Conservation (phyloP, 2,113 vertebrate genomes). For the Boulengerochromis microlepis region DNA sequence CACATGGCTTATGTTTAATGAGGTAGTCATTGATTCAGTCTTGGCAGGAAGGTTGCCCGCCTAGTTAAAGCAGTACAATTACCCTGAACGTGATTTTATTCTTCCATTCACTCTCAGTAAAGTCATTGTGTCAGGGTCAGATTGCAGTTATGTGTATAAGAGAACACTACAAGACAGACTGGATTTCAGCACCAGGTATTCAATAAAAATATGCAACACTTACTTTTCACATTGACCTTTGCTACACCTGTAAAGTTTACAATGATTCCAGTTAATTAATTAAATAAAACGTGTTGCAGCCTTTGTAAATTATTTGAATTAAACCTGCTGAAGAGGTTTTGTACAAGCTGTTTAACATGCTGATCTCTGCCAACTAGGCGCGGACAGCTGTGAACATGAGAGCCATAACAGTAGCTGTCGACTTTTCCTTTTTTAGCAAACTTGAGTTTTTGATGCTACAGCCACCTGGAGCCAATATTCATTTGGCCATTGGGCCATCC, state of each 20-base stretch:
- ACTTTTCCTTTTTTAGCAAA: constrained; percentile 35
- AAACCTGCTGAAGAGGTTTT: neutral
- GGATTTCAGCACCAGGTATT: neutral
- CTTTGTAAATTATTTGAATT: neutral
- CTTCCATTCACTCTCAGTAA: neutral
- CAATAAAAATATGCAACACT: neutral
- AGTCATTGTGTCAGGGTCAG: neutral
- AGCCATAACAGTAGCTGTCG: constrained; percentile 27
- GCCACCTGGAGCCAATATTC: neutral
- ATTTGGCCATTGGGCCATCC: neutral
- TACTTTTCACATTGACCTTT: neutral
- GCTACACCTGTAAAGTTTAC: neutral
- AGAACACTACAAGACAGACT: neutral
- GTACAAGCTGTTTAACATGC: neutral
- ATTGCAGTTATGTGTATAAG: neutral
- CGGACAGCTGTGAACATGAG: constrained; percentile 39
- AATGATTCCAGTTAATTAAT: neutral
- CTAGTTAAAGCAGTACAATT: neutral
- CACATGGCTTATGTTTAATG: constrained; percentile 16
- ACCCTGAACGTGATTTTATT: neutral
- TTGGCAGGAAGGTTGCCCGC: constrained; percentile 1
- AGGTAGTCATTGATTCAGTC: constrained; percentile 23
- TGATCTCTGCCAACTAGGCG: constrained; percentile 33
- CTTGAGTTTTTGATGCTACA: neutral
- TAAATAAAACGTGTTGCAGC: neutral